Percentiles rank a stretch among this genome's conserved stretches.
These are phyloP conservation scores for Rhea americana DNA, from an alignment of 2,113 vertebrate species.

Conservation along the genomic window DNA sequence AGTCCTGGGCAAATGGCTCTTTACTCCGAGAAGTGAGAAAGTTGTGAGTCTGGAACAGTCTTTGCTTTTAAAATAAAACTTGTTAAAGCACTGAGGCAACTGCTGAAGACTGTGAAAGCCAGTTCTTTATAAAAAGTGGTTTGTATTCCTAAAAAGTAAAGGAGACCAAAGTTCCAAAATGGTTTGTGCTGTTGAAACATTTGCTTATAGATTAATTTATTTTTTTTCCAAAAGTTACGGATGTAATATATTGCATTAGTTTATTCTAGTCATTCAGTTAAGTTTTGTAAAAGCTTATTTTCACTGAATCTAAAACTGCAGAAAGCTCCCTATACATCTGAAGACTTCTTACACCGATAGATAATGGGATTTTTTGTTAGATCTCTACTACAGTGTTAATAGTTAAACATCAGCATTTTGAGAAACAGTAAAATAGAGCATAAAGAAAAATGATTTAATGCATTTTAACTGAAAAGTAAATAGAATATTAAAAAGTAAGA, in stretches of 20 bases:
- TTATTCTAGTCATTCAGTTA: neutral
- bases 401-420: neutral
- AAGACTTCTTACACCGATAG: neutral
- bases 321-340: neutral
- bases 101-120: neutral
- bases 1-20: neutral
- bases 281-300: neutral
- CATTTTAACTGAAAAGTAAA: neutral
- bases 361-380: neutral
- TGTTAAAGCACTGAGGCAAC: neutral
- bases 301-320: neutral
- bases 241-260: neutral
- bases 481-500: neutral
- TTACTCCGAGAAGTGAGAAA: neutral
- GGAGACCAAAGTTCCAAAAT: neutral
- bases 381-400: rapidly evolving
- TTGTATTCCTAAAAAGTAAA: neutral
- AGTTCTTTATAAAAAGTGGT: neutral
- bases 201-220: neutral
- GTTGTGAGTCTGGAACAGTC: neutral
- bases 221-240: neutral
- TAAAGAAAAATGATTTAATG: neutral
- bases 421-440: neutral
- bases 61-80: neutral
- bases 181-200: neutral